A percentile compares a stretch with the other conserved stretches of the same genome.
Conservation (phyloP, 2,797 vertebrate species). For the Salarias fasciatus region DNA sequence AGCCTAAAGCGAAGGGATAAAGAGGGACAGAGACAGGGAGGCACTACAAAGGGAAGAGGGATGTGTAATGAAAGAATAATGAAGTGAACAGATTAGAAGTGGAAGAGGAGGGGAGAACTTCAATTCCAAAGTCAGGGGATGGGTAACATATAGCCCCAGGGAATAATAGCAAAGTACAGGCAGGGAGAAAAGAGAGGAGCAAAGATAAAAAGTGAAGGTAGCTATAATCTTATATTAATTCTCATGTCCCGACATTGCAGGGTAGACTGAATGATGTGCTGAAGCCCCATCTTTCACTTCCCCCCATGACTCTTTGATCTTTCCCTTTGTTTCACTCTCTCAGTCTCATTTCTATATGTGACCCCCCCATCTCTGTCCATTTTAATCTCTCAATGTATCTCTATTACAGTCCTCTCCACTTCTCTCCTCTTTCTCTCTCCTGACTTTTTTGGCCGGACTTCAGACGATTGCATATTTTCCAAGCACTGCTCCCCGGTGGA, state of each 20-base stretch:
- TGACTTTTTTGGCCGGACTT: conserved; percentile 42
- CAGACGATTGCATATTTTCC: conserved; percentile 59
- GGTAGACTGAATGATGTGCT: conserved; percentile 45
- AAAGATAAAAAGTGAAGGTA: conserved; percentile 61
- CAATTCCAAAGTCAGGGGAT: conserved; percentile 78
- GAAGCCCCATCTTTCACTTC: conserved; percentile 33
- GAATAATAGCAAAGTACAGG: conserved; percentile 55
- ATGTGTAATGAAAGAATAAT: conserved; percentile 79
- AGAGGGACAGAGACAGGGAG: conserved; percentile 63
- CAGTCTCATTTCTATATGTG: conserved; percentile 19
- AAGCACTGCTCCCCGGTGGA: conserved; percentile 42
- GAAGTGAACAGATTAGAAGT: conserved; percentile 75
- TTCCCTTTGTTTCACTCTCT: conserved; percentile 44
- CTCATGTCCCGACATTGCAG: conserved; percentile 31
- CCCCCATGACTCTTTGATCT: conserved; percentile 57
- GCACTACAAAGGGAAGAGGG: conserved; percentile 72
- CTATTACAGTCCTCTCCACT: conserved; percentile 16
- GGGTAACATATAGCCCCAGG: conserved; percentile 72
- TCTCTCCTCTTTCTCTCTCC: conserved; percentile 19
- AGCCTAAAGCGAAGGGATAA: conserved; percentile 66
- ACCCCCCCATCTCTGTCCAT: conserved; percentile 44
- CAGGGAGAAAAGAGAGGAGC: conserved; percentile 32
- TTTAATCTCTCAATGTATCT: conserved; percentile 47
- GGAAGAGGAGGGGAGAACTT: conserved; percentile 70
- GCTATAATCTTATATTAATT: conserved; percentile 53